A percentile compares a stretch with the other conserved stretches of the same genome.
Evolutionary conservation across 1,140 invertebrate species (phyloP).

Genomic region (Spodoptera litura): DNA sequence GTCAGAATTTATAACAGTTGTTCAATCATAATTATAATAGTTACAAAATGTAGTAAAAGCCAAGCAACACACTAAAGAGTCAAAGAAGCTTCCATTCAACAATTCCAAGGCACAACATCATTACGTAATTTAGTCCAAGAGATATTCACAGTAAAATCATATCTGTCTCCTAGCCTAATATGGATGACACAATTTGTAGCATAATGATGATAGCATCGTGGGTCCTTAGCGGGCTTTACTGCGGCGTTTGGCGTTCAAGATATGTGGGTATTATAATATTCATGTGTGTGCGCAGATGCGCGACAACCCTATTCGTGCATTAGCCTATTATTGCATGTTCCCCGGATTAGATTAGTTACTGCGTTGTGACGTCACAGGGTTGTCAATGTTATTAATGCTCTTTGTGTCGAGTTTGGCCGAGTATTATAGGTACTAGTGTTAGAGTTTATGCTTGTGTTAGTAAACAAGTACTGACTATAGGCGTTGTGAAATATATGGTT

Average conservation of each 20-base stretch:
- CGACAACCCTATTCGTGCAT: background rate
- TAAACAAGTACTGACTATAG: background rate
- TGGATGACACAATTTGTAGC: conserved; percentile 46
- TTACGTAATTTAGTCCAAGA: conserved; percentile 1
- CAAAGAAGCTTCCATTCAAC: background rate
- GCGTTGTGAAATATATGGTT: background rate
- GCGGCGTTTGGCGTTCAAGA: conserved; percentile 10
- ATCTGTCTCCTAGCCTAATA: conserved; percentile 27
- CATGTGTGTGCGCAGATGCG: conserved; percentile 39
- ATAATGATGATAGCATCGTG: conserved; percentile 47
- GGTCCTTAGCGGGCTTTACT: conserved; percentile 36
- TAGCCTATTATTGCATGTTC: conserved; percentile 38
- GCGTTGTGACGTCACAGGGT: conserved; percentile 14
- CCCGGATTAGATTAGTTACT: conserved; percentile 10
- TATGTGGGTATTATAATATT: conserved; percentile 46
- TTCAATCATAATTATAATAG: too few relatives aligned
- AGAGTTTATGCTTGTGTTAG: background rate
- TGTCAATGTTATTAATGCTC: conserved; percentile 23
- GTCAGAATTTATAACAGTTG: too few relatives aligned
- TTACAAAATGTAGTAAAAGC: too few relatives aligned
- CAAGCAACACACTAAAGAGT: background rate
- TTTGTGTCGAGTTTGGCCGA: background rate
- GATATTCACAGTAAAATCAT: background rate
- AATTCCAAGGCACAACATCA: too few relatives aligned
- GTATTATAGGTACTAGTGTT: background rate